Evolutionary conservation across 1,140 invertebrate genomes (phyloP).

Genomic region (Micrasema longulum): DNA sequence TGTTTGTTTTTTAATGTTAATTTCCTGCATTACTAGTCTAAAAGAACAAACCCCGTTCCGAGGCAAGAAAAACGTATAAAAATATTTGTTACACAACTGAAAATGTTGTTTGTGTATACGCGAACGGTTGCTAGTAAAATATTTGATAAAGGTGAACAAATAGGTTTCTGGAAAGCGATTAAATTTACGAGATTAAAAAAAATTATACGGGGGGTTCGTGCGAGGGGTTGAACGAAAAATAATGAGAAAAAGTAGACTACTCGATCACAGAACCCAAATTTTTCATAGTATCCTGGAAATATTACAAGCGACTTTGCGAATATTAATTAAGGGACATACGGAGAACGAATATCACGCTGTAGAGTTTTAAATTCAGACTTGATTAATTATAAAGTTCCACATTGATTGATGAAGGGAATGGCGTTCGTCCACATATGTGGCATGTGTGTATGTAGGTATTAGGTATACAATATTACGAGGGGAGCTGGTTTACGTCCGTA

Average conservation of each 20-base stretch:
- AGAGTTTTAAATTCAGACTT: constrained; percentile 50
- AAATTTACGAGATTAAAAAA: no score
- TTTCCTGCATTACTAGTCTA: no score
- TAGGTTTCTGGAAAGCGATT: no score
- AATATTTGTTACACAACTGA: no score
- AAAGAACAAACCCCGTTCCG: no score
- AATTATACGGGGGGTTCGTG: no score
- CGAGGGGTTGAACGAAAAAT: neutral
- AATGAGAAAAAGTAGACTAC: constrained; percentile 11
- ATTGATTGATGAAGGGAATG: constrained; percentile 47
- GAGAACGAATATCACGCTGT: constrained; percentile 44
- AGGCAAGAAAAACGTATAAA: no score
- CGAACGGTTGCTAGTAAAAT: no score
- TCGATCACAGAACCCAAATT: constrained; percentile 12
- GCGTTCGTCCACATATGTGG: constrained; percentile 24
- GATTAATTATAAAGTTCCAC: constrained; percentile 52
- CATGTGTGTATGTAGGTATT: neutral
- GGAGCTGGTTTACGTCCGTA: neutral
- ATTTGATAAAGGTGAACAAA: no score
- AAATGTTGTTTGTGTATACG: no score
- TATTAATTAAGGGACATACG: constrained; percentile 39
- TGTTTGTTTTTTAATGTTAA: no score
- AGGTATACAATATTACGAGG: neutral
- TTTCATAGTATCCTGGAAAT: constrained; percentile 32
- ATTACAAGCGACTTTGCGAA: constrained; percentile 28